Evolutionary conservation across 37 sponge, comb jelly and placozoan species (phyloP), one percentile per base, ranked within the genome.

Genomic region (Amphimedon queenslandica): DNA sequence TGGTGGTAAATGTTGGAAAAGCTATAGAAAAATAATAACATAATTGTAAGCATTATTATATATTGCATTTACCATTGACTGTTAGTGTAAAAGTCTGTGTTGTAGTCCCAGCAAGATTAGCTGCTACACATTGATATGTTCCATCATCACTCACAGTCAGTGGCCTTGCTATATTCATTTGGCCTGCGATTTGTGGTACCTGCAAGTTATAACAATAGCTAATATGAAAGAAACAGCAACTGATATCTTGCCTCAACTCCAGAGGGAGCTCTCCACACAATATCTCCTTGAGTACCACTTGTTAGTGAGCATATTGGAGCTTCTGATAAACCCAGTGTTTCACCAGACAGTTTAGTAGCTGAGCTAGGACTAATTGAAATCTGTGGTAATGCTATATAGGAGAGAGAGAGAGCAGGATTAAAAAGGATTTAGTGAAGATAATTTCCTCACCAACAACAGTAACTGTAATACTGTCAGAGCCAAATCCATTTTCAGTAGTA

Each of bases 51-150:
- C 10, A 21, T 67, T 23, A 33, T 67, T 67, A 21, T 47, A 47
- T 47, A 25, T 25, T 11, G 4, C 8, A 66, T 67, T 81, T 27
- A 81, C 88, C 74, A 28, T 58, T 38, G 2, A 87, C 81, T 69
- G 55, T 73, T 37, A 87, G 66, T 0, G 42, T 53, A 21, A 51
- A 77, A 4, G 47, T n/a, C 8, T 73, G 78, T 24, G 56, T 53
- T 16, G 0, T 32, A 11, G 74, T 28, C 6, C 78, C 82, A 29
- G 72, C 2, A 2, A 24, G 29, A 73, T 87, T 87, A 23, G 53
- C 57, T 23, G 78, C 88, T 10, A 31, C 55, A 39, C 88, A 87
- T 32, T 33, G 55, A 56, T 87, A 87, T 33, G 11, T 42, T 36
- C 88, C 88, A 38, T 53, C 40, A 58, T 81, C 78, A 39, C 4